Percentiles rank a stretch among this genome's conserved stretches.
Evolutionary conservation across 1,140 invertebrate genomes (phyloP).

Genomic region (Rhopalosiphum maidis): DNA sequence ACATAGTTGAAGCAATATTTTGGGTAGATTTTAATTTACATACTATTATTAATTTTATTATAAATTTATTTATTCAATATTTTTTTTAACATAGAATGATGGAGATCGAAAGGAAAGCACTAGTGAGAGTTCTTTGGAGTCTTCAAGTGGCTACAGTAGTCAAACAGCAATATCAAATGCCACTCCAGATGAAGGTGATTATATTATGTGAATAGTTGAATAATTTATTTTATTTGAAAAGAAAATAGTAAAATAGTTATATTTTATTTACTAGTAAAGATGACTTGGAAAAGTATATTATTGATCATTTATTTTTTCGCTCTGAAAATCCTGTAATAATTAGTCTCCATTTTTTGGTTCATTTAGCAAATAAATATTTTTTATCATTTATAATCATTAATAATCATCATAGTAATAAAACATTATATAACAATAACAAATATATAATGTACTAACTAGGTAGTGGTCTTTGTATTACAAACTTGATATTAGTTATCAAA

Average conservation of each 20-base stretch:
- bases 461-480: not conserved
- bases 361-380: not conserved
- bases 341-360: not conserved
- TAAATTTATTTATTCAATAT: slow-evolving; percentile 45
- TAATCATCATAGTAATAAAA: not conserved
- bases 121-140: slow-evolving; percentile 77
- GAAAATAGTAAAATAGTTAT: not conserved
- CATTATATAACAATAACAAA: not conserved
- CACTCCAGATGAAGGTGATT: slow-evolving; percentile 57
- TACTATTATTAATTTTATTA: not conserved
- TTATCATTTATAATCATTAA: not conserved
- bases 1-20: not conserved
- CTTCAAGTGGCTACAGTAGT: slow-evolving; percentile 79
- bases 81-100: slow-evolving; percentile 62
- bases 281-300: not conserved
- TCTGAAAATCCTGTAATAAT: not conserved
- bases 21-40: not conserved
- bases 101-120: slow-evolving; percentile 72
- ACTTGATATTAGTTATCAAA: not conserved
- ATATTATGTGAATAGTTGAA: not conserved
- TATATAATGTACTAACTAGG: not conserved
- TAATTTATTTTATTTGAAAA: not conserved
- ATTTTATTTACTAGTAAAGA: not conserved
- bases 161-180: slow-evolving; percentile 65
- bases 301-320: not conserved